Evolutionary conservation across 2,888 invertebrate species (phyloP), one percentile per base, ranked within the genome.

Genomic region (Mellilla xanthometata): DNA sequence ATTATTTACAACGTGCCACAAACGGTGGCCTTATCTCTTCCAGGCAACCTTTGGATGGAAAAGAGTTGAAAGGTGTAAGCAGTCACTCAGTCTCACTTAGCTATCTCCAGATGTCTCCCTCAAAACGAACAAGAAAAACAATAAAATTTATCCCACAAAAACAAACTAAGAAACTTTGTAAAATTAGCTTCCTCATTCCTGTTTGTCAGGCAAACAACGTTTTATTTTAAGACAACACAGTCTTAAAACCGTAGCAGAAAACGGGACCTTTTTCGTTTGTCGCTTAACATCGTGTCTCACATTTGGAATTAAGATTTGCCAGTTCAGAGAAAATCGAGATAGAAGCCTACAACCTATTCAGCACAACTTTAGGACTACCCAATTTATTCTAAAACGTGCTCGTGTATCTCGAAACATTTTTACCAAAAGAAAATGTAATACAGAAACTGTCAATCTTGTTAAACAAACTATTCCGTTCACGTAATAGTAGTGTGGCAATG

Each of bases 351-450:
- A 40, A 42, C 34, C 27, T 27, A 31, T 46, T 39, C 29, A 28
- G 32, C 31, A 33, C 56, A 30, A 34, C 15, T 65, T 64, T 59
- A 63, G 58, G 49, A 50, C 39, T 43, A 52, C 50, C 59, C 59
- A 60, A 62, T 68, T 60, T 64, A 36, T 54, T 60, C 59, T 46
- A 51, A 56, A 45, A 56, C 62, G 62, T 58, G 53, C 53, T 39
- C 44, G 44, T 49, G 44, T 51, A 49, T 40, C 32, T 40, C 43
- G 39, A 39, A 40, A 48, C 54, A 51, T 48, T 52, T 44, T 39
- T 38, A 39, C 19, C 22, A 45, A 55, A 42, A 36, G 43, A 41
- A 56, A 48, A 50, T 41, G 47, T 23, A 38, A 38, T 39, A 39
- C 23, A 40, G 36, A 43, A 28, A 8, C 39, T 47, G 53, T 39